These are phyloP conservation scores for Gopherus flavomarginatus DNA, from an alignment of 2,113 vertebrate species.

Conservation along the genomic window DNA sequence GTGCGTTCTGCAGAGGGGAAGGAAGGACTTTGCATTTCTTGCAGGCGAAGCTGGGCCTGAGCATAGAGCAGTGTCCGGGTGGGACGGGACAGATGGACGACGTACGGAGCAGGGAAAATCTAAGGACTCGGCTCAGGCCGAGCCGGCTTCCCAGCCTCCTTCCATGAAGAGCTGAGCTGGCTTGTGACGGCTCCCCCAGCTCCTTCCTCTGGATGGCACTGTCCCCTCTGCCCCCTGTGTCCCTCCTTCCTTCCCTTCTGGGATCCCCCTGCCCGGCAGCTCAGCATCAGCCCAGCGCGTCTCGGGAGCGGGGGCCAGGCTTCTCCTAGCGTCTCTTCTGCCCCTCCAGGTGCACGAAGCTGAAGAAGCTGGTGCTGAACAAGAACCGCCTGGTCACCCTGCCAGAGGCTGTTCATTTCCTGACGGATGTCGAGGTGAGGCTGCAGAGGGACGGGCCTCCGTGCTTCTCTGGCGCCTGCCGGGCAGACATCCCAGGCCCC, in stretches of 20 bases:
- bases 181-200: not conserved
- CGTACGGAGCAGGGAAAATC: not conserved
- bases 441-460: fast-evolving
- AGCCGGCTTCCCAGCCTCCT: not conserved
- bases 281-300: fast-evolving
- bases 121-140: not conserved
- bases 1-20: no score
- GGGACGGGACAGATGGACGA: not conserved
- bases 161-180: no score
- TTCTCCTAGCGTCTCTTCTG: not conserved
- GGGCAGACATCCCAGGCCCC: not conserved
- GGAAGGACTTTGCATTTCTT: no score
- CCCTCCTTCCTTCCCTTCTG: no score
- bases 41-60: no score
- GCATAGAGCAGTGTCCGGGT: no score
- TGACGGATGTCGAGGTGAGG: conserved; percentile 90
- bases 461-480: fast-evolving
- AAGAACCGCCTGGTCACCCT: conserved; percentile 96
- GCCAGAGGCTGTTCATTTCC: conserved; percentile 94
- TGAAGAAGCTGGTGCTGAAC: conserved; percentile 95
- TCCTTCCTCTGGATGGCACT: not conserved
- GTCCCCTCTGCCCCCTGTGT: not conserved
- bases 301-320: not conserved
- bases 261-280: not conserved
- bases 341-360: conserved; percentile 88